These are phyloP conservation scores for Hyalella azteca DNA, from an alignment of 2,888 invertebrate genomes.

Conservation along the genomic window DNA sequence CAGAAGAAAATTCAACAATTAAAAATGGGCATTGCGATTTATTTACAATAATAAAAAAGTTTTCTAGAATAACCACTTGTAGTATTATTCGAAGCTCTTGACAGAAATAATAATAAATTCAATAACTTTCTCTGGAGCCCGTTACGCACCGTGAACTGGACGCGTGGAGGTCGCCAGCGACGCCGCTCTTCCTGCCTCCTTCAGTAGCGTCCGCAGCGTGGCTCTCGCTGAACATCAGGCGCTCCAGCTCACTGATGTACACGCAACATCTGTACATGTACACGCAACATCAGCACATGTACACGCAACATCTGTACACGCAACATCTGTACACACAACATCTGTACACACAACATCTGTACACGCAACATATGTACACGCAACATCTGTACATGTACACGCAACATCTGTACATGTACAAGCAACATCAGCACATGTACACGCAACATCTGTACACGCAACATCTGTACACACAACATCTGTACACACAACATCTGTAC, in stretches of 20 bases:
- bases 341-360: neutral
- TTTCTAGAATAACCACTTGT: no score
- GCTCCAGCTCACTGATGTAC: conserved; percentile 89
- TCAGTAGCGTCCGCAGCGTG: conserved; percentile 66
- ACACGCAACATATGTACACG: neutral
- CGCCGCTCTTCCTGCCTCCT: conserved; percentile 89
- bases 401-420: neutral
- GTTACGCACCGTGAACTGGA: conserved; percentile 79
- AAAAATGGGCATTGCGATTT: no score
- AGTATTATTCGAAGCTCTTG: no score
- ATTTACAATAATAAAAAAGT: no score
- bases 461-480: no score
- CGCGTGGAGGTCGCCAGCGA: conserved; percentile 81
- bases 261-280: conserved; percentile 86
- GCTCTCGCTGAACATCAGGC: conserved; percentile 78
- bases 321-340: neutral
- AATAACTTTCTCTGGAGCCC: no score
- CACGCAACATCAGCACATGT: neutral
- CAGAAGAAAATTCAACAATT: no score
- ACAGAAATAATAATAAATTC: no score
- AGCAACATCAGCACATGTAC: neutral
- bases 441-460: neutral
- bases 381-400: no score
- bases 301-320: neutral
- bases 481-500: no score